Conservation (phyloP, 2,113 vertebrate genomes). For the Sclerurus mexicanus region DNA sequence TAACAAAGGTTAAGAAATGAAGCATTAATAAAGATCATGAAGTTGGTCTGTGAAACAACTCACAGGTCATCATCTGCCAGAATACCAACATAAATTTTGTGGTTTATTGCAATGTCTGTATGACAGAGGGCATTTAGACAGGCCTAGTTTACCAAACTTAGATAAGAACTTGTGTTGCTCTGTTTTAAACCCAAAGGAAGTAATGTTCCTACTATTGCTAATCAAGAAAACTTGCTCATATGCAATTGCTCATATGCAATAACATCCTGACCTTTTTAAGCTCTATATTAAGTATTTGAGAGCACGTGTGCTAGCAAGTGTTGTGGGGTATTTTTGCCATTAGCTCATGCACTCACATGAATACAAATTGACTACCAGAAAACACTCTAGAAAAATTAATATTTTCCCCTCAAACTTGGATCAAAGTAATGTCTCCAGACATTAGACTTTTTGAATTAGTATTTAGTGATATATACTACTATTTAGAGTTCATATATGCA, state of each 20-base stretch:
- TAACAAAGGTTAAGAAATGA: background rate
- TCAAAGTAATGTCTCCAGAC: background rate
- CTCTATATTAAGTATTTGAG: background rate
- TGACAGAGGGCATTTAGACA: background rate
- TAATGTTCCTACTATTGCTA: background rate
- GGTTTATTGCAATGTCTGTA: background rate
- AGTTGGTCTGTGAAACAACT: background rate
- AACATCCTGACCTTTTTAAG: constrained; percentile 1
- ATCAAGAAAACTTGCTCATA: constrained; percentile 2
- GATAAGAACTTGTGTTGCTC: background rate
- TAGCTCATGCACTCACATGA: background rate
- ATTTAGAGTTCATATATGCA: background rate
- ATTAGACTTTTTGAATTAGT: background rate
- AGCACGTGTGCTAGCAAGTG: background rate
- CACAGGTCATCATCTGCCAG: background rate
- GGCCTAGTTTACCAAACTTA: background rate
- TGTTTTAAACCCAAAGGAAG: background rate
- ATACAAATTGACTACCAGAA: background rate
- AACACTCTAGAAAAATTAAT: background rate
- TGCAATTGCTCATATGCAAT: too few relatives aligned
- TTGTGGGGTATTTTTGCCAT: background rate
- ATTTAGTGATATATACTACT: background rate
- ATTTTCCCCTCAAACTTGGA: background rate
- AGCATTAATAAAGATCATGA: background rate
- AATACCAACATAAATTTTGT: background rate